A percentile compares a stretch with the other conserved stretches of the same genome.
phyloP scores from a whole-genome alignment of 2,113 vertebrate species.

The Hoplias malabaricus region DNA sequence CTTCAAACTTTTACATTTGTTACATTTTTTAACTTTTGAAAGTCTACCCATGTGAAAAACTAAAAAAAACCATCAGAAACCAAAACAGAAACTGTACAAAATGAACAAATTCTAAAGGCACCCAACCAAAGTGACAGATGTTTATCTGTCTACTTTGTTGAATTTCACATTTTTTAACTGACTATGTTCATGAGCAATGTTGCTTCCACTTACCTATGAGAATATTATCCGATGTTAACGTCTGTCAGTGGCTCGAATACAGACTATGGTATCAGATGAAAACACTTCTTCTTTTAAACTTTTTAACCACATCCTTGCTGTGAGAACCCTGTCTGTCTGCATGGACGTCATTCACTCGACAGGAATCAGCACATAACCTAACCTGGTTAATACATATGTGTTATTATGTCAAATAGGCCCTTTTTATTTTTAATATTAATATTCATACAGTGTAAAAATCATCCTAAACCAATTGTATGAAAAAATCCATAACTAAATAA shows the following conservation, averaged over 20 bases:
- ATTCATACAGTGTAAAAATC: background rate
- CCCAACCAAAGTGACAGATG: too few relatives aligned
- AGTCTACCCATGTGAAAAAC: background rate
- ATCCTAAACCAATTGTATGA: too few relatives aligned
- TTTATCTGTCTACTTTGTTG: background rate
- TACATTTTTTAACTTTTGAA: background rate
- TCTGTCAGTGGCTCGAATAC: conserved; percentile 13
- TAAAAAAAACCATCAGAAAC: too few relatives aligned
- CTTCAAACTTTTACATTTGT: background rate
- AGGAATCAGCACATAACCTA: background rate
- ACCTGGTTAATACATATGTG: background rate
- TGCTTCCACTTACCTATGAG: conserved; percentile 9
- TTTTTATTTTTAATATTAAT: background rate
- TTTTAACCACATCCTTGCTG: conserved; percentile 51
- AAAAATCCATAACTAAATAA: too few relatives aligned
- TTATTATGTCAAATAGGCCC: background rate
- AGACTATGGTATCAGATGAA: conserved; percentile 37
- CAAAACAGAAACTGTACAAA: too few relatives aligned
- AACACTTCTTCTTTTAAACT: conserved; percentile 47
- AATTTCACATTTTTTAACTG: background rate
- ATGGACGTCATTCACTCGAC: conserved; percentile 13
- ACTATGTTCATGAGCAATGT: background rate
- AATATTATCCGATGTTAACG: background rate
- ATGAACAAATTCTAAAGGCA: too few relatives aligned
- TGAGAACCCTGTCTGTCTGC: conserved; percentile 23